Percentiles rank a stretch among this genome's conserved stretches.
These are phyloP conservation scores for Arvicanthis niloticus DNA, from an alignment of 2,113 vertebrate genomes.

Conservation along the genomic window DNA sequence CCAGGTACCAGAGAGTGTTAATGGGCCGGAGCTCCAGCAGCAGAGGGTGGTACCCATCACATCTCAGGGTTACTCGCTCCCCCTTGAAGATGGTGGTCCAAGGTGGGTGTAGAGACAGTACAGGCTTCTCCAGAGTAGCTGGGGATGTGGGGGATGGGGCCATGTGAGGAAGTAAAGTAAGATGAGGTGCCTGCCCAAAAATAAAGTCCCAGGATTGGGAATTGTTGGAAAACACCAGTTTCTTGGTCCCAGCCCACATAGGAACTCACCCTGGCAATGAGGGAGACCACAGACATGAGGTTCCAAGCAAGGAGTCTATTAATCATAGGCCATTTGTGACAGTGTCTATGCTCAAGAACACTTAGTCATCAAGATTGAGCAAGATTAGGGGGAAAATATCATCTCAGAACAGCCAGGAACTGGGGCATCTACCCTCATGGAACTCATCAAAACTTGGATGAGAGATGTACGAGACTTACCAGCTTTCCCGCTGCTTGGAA, in stretches of 20 bases:
- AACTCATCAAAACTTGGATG: not conserved
- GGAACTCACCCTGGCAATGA: not conserved
- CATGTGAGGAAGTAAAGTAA: not conserved
- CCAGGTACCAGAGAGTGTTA: constrained; percentile 81
- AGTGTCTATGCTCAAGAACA: not conserved
- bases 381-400: not conserved
- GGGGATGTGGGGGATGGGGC: not conserved
- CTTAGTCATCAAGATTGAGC: not conserved
- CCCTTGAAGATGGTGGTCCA: constrained; percentile 84
- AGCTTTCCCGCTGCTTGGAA: constrained; percentile 46
- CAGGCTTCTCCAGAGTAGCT: constrained; percentile 79
- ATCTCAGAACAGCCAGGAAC: not conserved
- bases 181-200: not conserved
- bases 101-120: constrained; percentile 75
- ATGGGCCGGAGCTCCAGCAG: constrained; percentile 75
- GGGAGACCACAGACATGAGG: not conserved
- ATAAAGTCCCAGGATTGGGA: not conserved
- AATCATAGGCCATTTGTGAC: not conserved
- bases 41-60: constrained; percentile 77
- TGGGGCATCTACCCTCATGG: too few relatives aligned
- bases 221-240: constrained; percentile 16
- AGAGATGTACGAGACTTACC: constrained; percentile 58
- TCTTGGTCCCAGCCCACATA: not conserved
- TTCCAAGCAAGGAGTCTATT: not conserved
- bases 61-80: constrained; percentile 73